Evolutionary conservation across 2,888 invertebrate species (phyloP), one percentile per base, ranked within the genome.

Genomic region (Epinotia nisella): DNA sequence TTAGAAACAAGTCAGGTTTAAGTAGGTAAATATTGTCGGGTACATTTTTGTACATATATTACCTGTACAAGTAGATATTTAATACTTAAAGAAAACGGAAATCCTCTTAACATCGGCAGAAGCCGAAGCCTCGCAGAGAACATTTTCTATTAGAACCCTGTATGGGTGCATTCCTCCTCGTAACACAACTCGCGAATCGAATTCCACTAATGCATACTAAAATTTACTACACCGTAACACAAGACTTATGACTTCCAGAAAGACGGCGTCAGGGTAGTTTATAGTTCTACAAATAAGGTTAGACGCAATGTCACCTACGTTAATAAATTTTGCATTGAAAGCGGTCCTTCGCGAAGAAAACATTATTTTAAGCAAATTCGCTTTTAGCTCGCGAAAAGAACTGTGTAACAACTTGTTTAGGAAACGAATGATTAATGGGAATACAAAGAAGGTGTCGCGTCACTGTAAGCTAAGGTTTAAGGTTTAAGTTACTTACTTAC

Each of bases 231-330:
- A 79, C 78, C 59, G 24, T 75, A 81, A 83, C 84, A 82, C 80
- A 83, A 82, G 82, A 81, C 80, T 76, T 81, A 82, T 84, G 84
- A 83, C 80, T 78, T 76, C 83, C 82, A 85, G 85, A 85, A 84
- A 83, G 80, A 77, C 76, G 73, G 76, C 53, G 39, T 77, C 76
- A 62, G 51, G 64, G 74, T 76, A 81, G 78, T 84, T 83, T 81
- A 83, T 77, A 62, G 70, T 69, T 61, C 56, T 62, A 75, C 41
- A 61, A 61, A 71, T 60, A 45, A 61, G 29, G 29, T 41, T 41
- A 55, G 60, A 69, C 61, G n/a, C 45, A 13, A 17, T 60, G 68
- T 39, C 66, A 53, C 51, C 65, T 66, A n/a, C 56, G n/a, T 29
- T 45, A n/a, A 41, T 60, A 41, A 55, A 61, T 69, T 69, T 53